Conservation (phyloP, 1,140 invertebrate species). For the Patella vulgata region DNA sequence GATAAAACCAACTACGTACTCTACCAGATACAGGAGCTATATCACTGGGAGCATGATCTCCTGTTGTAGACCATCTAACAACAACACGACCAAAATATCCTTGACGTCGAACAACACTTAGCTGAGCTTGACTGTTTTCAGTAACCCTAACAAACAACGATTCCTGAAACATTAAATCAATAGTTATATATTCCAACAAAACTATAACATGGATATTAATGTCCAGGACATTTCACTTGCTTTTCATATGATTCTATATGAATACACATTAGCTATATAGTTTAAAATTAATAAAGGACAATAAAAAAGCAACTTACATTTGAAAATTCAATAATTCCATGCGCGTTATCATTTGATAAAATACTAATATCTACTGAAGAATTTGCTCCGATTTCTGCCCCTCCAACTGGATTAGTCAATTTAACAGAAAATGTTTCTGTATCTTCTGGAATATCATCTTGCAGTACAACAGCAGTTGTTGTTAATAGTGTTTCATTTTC, state of each 20-base stretch:
- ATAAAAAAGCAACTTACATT: constrained; percentile 33
- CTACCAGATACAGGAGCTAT: constrained; percentile 56
- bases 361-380: constrained; percentile 51
- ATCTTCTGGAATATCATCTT: constrained; percentile 58
- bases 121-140: constrained; percentile 50
- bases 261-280: no score
- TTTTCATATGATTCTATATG: no score
- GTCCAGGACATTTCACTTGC: no score
- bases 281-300: no score
- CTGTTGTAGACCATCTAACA: constrained; percentile 52
- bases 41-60: constrained; percentile 55
- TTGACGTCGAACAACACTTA: constrained; percentile 48
- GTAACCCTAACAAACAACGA: constrained; percentile 44
- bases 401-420: constrained; percentile 44
- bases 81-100: constrained; percentile 55
- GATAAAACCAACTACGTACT: no score
- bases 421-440: constrained; percentile 58
- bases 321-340: constrained; percentile 60
- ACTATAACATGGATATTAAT: no score
- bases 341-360: constrained; percentile 62
- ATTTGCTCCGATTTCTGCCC: constrained; percentile 52
- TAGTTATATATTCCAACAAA: no score
- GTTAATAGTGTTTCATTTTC: constrained; percentile 38
- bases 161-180: constrained; percentile 39
- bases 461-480: constrained; percentile 48